Conservation (phyloP, 2,888 invertebrate species). For the Chironomus tentans region DNA sequence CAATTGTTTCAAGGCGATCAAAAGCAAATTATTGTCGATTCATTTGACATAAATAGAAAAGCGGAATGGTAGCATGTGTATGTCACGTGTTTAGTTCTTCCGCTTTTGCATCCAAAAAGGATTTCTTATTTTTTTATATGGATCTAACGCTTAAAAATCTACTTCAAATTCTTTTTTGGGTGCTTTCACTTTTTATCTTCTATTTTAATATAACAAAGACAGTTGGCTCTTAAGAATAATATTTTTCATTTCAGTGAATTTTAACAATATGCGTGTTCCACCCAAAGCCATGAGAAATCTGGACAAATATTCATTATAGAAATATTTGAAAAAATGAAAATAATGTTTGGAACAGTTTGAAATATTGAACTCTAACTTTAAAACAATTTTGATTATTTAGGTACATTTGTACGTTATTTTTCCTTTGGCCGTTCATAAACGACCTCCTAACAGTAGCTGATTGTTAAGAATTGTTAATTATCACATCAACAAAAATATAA, state of each 20-base stretch:
- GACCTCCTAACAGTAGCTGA: too few relatives aligned
- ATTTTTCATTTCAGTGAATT: slow-evolving; percentile 19
- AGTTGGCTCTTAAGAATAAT: slow-evolving; percentile 10
- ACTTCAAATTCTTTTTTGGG: not conserved
- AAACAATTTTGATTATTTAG: too few relatives aligned
- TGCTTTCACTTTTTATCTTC: not conserved
- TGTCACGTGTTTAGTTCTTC: slow-evolving; percentile 22
- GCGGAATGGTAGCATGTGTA: slow-evolving; percentile 13
- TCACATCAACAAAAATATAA: too few relatives aligned
- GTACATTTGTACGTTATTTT: too few relatives aligned
- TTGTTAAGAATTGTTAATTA: too few relatives aligned
- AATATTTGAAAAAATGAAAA: too few relatives aligned
- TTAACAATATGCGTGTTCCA: not conserved
- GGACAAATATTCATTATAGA: not conserved
- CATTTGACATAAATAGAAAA: slow-evolving; percentile 17
- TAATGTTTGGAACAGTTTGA: too few relatives aligned
- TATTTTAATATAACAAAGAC: not conserved
- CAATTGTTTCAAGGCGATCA: slow-evolving; percentile 14
- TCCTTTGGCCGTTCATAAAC: too few relatives aligned
- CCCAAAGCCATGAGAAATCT: not conserved
- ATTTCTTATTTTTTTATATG: not conserved
- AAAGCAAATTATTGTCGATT: slow-evolving; percentile 22
- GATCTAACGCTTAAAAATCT: not conserved
- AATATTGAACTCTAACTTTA: too few relatives aligned
- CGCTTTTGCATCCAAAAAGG: not conserved